Percentiles rank a stretch among this genome's conserved stretches.
phyloP scores from a whole-genome alignment of 2,113 vertebrate species.

The Pongo abelii region DNA sequence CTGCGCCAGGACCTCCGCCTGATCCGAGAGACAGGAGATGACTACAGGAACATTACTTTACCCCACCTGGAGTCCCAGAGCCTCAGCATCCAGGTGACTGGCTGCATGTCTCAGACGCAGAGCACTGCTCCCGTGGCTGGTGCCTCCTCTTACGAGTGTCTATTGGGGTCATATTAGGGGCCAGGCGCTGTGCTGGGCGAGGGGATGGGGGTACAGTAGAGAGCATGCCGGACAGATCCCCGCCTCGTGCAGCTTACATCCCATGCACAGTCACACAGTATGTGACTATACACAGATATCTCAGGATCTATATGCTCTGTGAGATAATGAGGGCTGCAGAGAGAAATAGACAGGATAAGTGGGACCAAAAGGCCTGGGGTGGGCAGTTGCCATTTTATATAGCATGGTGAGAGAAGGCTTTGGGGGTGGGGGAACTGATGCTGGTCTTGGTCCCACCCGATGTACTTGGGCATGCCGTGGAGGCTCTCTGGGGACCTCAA shows the following conservation, averaged over 20 bases:
- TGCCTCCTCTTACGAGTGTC: not conserved
- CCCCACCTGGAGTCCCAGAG: slow-evolving; percentile 91
- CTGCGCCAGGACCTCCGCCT: slow-evolving; percentile 89
- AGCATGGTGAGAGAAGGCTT: not conserved
- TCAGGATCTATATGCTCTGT: fast-evolving
- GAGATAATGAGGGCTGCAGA: not conserved
- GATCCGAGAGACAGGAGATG: slow-evolving; percentile 88
- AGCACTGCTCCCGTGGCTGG: not conserved
- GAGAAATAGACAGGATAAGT: not conserved
- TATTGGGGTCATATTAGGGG: not conserved
- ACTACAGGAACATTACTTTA: slow-evolving; percentile 90
- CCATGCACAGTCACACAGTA: too few relatives aligned
- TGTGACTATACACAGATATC: fast-evolving
- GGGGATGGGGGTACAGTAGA: not conserved
- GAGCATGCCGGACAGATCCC: not conserved
- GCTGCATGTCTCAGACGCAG: fast-evolving
- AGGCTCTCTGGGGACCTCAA: not conserved
- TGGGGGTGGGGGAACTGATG: not conserved
- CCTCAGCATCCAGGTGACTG: slow-evolving; percentile 93
- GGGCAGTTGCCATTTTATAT: not conserved
- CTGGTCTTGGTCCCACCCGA: too few relatives aligned
- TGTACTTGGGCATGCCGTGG: too few relatives aligned
- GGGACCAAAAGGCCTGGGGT: not conserved
- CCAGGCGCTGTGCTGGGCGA: not conserved
- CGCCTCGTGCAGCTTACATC: fast-evolving